These are phyloP conservation scores for Papilio demoleus DNA, from an alignment of 2,888 invertebrate genomes.

Conservation along the genomic window DNA sequence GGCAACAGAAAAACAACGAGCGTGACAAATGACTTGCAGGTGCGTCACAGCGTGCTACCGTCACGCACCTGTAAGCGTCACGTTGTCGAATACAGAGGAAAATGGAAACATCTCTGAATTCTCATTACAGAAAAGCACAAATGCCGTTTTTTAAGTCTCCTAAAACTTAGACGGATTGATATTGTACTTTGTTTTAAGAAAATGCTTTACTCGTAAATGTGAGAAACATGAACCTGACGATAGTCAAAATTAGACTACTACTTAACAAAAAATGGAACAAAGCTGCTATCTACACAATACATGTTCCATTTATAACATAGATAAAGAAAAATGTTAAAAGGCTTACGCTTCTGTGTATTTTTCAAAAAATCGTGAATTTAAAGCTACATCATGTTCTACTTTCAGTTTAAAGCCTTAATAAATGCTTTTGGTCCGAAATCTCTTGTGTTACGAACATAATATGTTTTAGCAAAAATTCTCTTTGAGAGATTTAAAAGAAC, in stretches of 20 bases:
- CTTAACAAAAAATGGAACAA: neutral
- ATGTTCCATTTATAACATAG: neutral
- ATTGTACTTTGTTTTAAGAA: too few species aligned
- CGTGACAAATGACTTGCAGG: conserved; percentile 80
- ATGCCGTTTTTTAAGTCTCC: too few species aligned
- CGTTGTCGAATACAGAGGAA: conserved; percentile 19
- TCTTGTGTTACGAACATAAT: conserved; percentile 24
- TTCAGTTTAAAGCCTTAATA: conserved; percentile 28
- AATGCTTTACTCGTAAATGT: too few species aligned
- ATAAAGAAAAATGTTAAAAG: conserved; percentile 16
- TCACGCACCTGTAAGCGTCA: conserved; percentile 50
- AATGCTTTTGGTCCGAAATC: conserved; percentile 24
- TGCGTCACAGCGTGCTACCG: conserved; percentile 64
- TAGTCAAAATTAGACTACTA: neutral
- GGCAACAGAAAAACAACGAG: conserved; percentile 49
- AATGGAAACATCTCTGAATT: conserved; percentile 7
- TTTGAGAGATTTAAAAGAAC: conserved; percentile 35
- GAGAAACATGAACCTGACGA: neutral
- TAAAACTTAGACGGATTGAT: too few species aligned
- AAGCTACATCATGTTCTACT: conserved; percentile 22
- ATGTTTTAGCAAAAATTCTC: conserved; percentile 29
- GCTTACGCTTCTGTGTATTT: neutral
- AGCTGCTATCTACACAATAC: neutral
- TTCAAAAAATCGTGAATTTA: conserved; percentile 5
- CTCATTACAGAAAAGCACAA: neutral